Conservation (phyloP, 2,888 invertebrate species). For the Phaedon cochleariae region DNA sequence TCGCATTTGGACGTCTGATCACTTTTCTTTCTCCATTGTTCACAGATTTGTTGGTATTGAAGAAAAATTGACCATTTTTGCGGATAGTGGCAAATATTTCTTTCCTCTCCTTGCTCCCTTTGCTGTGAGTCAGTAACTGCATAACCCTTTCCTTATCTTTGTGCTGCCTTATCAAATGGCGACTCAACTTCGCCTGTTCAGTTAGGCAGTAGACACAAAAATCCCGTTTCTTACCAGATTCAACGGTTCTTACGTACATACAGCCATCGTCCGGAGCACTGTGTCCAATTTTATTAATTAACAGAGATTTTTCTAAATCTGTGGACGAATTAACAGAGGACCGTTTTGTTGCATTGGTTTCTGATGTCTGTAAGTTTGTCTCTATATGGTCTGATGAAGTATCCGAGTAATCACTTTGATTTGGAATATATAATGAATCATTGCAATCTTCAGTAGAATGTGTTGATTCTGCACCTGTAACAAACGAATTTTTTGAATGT, state of each 20-base stretch:
- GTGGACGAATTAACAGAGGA: constrained; percentile 6
- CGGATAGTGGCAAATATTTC: constrained; percentile 9
- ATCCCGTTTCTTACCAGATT: constrained; percentile 11
- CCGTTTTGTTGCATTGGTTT: background rate
- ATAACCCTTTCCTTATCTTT: constrained; percentile 12
- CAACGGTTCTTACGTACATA: constrained; percentile 4
- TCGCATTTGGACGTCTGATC: constrained; percentile 13
- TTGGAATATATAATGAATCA: constrained; percentile 6
- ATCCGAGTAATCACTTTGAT: constrained; percentile 14
- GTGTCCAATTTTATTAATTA: constrained; percentile 15
- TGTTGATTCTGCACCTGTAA: constrained; percentile 3
- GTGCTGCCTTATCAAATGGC: constrained; percentile 14
- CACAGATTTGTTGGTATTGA: constrained; percentile 8
- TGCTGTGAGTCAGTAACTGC: constrained; percentile 15
- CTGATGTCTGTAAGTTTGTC: constrained; percentile 7
- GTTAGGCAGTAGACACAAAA: constrained; percentile 9
- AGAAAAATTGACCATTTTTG: constrained; percentile 14
- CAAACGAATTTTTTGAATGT: background rate
- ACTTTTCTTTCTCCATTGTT: constrained; percentile 13
- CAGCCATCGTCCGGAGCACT: constrained; percentile 7
- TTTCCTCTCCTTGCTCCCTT: constrained; percentile 8
- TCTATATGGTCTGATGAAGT: constrained; percentile 12
- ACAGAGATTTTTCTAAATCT: constrained; percentile 13
- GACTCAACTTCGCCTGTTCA: constrained; percentile 10
- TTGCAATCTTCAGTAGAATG: constrained; percentile 9